phyloP scores from a whole-genome alignment of 2,113 vertebrate species.

The Brachyhypopomus occidentalis region DNA sequence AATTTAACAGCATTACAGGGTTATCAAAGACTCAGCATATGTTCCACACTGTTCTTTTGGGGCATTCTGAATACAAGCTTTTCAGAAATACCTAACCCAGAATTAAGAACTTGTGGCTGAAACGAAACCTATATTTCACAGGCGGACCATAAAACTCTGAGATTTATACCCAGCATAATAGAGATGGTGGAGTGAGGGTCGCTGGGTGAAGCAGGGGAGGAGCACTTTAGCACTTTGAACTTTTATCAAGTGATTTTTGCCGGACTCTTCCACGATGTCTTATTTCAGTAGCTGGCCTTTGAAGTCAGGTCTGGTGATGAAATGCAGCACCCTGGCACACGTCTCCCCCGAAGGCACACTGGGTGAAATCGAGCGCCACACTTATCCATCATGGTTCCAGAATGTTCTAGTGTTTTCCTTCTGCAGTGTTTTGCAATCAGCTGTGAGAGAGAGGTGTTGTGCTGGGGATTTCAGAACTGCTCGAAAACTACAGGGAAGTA shows the following conservation, averaged over 20 bases:
- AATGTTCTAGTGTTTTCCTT: background rate
- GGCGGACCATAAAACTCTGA: background rate
- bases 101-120: background rate
- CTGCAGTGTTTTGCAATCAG: background rate
- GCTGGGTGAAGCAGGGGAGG: background rate
- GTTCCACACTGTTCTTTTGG: background rate
- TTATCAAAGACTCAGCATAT: background rate
- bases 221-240: slow-evolving; percentile 23
- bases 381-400: background rate
- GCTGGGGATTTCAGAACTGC: too few species aligned
- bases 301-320: slow-evolving; percentile 30
- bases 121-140: background rate
- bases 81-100: background rate
- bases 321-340: too few species aligned
- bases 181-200: background rate
- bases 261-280: background rate
- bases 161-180: background rate
- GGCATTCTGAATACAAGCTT: background rate
- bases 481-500: too few species aligned
- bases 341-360: background rate
- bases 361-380: background rate
- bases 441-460: background rate
- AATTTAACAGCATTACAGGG: background rate
- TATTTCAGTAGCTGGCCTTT: slow-evolving; percentile 31
- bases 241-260: background rate